Evolutionary conservation across 1,140 invertebrate species (phyloP).

Genomic region (Drosophila miranda): DNA sequence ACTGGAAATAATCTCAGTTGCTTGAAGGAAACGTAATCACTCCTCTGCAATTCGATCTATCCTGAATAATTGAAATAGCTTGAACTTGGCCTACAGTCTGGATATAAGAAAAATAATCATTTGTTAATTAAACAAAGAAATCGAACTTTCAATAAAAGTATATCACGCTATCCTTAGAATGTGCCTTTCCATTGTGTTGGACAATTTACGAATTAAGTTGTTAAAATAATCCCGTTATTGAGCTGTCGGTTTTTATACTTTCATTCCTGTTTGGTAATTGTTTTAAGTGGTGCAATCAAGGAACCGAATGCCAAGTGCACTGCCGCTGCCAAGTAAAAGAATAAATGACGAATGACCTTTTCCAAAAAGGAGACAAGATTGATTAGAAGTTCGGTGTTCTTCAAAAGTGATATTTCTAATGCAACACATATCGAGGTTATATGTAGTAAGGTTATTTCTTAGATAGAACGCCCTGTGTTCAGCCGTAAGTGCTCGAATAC

Average conservation of each 20-base stretch:
- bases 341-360: too few species aligned
- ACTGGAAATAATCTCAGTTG: slow-evolving; percentile 29
- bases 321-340: too few species aligned
- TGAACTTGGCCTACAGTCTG: slow-evolving; percentile 6
- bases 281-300: too few species aligned
- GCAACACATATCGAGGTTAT: too few species aligned
- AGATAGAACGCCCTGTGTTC: too few species aligned
- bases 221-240: neutral
- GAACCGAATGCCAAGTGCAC: too few species aligned
- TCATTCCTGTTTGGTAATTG: too few species aligned
- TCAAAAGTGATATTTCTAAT: too few species aligned
- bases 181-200: neutral
- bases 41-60: slow-evolving; percentile 11
- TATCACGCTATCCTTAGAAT: slow-evolving; percentile 5
- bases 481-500: slow-evolving; percentile 6
- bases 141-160: slow-evolving; percentile 26
- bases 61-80: slow-evolving; percentile 11
- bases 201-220: neutral
- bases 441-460: too few species aligned
- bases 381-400: too few species aligned
- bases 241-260: too few species aligned
- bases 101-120: slow-evolving; percentile 24
- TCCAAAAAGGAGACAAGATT: too few species aligned
- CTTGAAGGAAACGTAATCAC: neutral
- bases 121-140: slow-evolving; percentile 36